Base-by-base conservation (phyloP, 1,140 invertebrate genomes). In the Stenopsyche tienmushanensis region DNA sequence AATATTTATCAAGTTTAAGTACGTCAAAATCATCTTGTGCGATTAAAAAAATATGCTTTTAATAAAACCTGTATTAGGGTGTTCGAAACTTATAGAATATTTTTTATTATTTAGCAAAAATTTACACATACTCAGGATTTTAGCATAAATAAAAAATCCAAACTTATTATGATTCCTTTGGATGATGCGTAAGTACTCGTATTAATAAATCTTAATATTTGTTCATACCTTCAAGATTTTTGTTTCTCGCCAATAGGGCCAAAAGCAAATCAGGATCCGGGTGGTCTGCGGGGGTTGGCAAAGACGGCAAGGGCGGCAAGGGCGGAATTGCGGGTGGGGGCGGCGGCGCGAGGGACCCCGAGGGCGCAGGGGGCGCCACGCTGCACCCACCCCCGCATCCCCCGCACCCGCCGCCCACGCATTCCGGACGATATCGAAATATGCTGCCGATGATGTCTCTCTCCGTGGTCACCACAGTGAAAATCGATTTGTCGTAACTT, bases 261-360 rank as follows among this genome's bases (percentile, higher is more conserved):
- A 92, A 80, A 23, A 94, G 81, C 49, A 93, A 88, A 73, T 94
- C 91, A n/a, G 91, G 86, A 76, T 88, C 89, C 39, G 88, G 86
- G 62, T 79, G 76, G 73, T 78, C 74, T 13, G 47, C 25, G 29
- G 69, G 71, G 9, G 65, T 18, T 9, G 72, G 63, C 47, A 74
- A 74, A 26, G 80, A 82, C 58, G 81, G 77, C 21, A 82, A 81
- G 74, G 83, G 83, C 65, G 82, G 79, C 64, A 84, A 77, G 50
- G 82, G 74, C 65, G 78, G 77, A 77, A 79, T 72, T 64, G 75
- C 67, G 2, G 54, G 55, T 17, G 29, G 47, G n/a, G 54, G 18
- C 44, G 42, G 24, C n/a, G 54, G 54, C 24, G 58, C 25, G 23
- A 53, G 24, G 53, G 59, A 58, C 20, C 26, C 49, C 9, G 50